Conservation (phyloP, 2,113 vertebrate species). For the Eurypyga helias region DNA sequence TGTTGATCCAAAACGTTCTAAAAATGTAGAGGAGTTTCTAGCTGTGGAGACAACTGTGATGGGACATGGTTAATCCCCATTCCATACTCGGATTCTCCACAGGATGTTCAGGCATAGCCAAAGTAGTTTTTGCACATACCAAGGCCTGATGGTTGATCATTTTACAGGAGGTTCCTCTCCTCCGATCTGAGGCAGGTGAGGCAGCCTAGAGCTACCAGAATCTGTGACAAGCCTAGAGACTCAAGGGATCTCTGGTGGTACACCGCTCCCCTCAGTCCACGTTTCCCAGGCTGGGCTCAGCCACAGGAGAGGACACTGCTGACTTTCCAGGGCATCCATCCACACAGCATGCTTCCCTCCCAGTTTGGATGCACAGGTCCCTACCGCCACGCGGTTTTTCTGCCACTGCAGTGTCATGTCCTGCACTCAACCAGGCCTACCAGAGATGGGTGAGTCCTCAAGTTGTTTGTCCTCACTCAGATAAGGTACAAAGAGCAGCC, state of each 20-base stretch:
- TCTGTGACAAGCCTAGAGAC: background rate
- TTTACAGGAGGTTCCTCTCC: background rate
- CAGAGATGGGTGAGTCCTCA: background rate
- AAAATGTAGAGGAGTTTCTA: background rate
- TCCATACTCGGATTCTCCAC: background rate
- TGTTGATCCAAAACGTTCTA: background rate
- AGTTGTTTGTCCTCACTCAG: background rate
- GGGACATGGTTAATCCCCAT: background rate
- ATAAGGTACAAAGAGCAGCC: background rate
- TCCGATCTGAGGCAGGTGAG: fast-evolving
- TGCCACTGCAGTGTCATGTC: background rate
- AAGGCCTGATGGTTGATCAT: background rate
- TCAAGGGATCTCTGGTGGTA: background rate
- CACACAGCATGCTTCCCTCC: background rate
- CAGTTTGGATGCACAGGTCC: fast-evolving
- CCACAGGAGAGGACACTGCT: fast-evolving
- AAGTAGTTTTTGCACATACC: background rate
- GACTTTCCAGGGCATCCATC: background rate
- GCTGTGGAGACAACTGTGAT: background rate
- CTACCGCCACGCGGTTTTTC: background rate
- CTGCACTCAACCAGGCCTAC: background rate
- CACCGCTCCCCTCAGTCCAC: background rate
- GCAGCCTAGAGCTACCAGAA: background rate
- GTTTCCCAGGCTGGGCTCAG: background rate
- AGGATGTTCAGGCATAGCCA: background rate